Evolutionary conservation across 53 echinoderm and acorn worm species (phyloP).

Genomic region (Henricia sp.): DNA sequence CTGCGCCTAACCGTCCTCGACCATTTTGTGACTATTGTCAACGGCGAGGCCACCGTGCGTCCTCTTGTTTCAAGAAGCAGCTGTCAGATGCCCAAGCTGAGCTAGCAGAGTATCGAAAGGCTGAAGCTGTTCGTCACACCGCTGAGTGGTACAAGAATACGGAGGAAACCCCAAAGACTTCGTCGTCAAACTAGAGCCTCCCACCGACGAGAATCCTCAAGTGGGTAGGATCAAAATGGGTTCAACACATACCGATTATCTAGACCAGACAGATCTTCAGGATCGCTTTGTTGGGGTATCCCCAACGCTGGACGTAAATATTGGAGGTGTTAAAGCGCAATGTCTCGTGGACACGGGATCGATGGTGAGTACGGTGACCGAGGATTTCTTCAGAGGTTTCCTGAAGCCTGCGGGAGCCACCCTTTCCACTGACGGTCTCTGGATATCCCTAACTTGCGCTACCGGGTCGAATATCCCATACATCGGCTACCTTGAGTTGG

Average conservation of each 20-base stretch:
- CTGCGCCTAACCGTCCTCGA: background rate
- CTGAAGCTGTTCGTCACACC: background rate
- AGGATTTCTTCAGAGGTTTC: conserved; percentile 28
- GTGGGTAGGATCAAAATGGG: conserved; percentile 35
- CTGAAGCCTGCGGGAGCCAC: background rate
- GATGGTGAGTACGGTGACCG: conserved; percentile 7
- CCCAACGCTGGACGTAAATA: conserved; percentile 9
- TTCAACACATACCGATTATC: conserved; percentile 13
- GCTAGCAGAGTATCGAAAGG: conserved; percentile 21
- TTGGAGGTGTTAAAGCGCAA: background rate
- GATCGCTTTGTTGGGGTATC: conserved; percentile 27
- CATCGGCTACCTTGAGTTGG: conserved; percentile 29
- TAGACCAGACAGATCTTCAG: background rate
- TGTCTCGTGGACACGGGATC: conserved; percentile 36
- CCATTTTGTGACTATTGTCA: conserved; percentile 15
- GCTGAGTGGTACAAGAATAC: too few relatives aligned
- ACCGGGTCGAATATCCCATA: conserved; percentile 37
- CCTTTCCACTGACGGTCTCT: conserved; percentile 31
- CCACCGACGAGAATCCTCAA: conserved; percentile 18
- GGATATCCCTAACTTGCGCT: conserved; percentile 27
- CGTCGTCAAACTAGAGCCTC: conserved; percentile 27
- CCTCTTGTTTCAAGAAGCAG: conserved; percentile 1
- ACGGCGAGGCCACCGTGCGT: background rate
- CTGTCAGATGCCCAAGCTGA: conserved; percentile 18
- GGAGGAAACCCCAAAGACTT: background rate